Conservation (phyloP, 2,113 vertebrate species). For the Anoplopoma fimbria region DNA sequence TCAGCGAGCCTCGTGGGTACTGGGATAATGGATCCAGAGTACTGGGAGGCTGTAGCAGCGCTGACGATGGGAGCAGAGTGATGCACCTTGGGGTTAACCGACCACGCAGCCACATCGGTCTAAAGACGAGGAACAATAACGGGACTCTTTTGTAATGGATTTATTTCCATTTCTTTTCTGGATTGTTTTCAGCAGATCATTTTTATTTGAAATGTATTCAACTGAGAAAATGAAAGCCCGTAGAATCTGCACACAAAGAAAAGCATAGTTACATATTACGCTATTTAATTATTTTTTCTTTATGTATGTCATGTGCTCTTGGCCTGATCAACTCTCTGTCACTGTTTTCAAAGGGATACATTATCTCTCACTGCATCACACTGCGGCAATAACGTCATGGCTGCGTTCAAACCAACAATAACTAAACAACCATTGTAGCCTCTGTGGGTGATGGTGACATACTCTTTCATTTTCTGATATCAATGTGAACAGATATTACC, state of each 20-base stretch:
- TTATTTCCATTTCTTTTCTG: slow-evolving; percentile 40
- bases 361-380: slow-evolving; percentile 31
- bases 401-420: slow-evolving; percentile 55
- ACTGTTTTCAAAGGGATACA: slow-evolving; percentile 55
- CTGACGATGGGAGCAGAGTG: slow-evolving; percentile 48
- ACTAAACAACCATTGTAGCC: slow-evolving; percentile 56
- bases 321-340: slow-evolving; percentile 48
- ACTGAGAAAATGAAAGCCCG: slow-evolving; percentile 59
- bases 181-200: slow-evolving; percentile 52
- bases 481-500: slow-evolving; percentile 62
- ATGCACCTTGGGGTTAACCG: slow-evolving; percentile 39
- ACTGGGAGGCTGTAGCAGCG: slow-evolving; percentile 7
- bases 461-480: slow-evolving; percentile 67
- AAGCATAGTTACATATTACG: slow-evolving; percentile 41
- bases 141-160: slow-evolving; percentile 29
- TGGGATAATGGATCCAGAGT: slow-evolving; percentile 39
- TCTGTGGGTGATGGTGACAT: slow-evolving; percentile 54
- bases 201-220: slow-evolving; percentile 59
- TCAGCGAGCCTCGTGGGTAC: slow-evolving; percentile 1
- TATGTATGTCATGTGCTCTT: slow-evolving; percentile 41
- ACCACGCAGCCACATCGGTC: slow-evolving; percentile 22
- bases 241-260: slow-evolving; percentile 67
- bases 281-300: slow-evolving; percentile 56
- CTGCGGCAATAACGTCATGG: slow-evolving; percentile 34
- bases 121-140: slow-evolving; percentile 43